phyloP scores from a whole-genome alignment of 2,113 vertebrate genomes.

The Motacilla alba region DNA sequence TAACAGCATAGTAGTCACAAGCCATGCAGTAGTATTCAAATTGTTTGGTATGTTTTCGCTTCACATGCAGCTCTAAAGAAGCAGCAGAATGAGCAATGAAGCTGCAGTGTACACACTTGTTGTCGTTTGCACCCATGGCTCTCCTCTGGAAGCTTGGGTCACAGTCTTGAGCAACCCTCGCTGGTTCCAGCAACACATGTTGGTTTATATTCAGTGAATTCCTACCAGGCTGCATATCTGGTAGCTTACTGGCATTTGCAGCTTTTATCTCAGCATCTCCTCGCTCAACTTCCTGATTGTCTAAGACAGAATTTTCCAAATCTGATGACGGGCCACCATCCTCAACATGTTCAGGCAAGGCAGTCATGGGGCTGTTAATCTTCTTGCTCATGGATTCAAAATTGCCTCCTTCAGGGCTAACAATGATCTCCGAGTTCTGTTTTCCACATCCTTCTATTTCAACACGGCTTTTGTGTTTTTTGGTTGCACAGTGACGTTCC shows the following conservation, averaged over 20 bases:
- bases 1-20: slow-evolving; percentile 93
- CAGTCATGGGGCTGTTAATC: not conserved
- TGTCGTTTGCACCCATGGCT: slow-evolving; percentile 40
- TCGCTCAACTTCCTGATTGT: slow-evolving; percentile 23
- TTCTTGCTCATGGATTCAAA: slow-evolving; percentile 56
- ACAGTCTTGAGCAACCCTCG: slow-evolving; percentile 13
- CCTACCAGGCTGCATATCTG: not conserved
- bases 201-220: slow-evolving; percentile 20
- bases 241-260: not conserved
- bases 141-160: slow-evolving; percentile 59
- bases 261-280: slow-evolving; percentile 27
- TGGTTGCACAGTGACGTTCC: slow-evolving; percentile 96
- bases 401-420: slow-evolving; percentile 63
- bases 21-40: slow-evolving; percentile 95
- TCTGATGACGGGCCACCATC: slow-evolving; percentile 1
- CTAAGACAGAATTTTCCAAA: not conserved
- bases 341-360: slow-evolving; percentile 11
- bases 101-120: slow-evolving; percentile 81
- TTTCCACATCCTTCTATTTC: slow-evolving; percentile 74
- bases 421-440: slow-evolving; percentile 59
- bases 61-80: slow-evolving; percentile 88
- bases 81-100: slow-evolving; percentile 85
- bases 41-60: slow-evolving; percentile 90
- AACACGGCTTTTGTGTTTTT: slow-evolving; percentile 89
- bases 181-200: not conserved